Evolutionary conservation across 2,113 vertebrate species (phyloP).

Genomic region (Eleginops maclovinus): DNA sequence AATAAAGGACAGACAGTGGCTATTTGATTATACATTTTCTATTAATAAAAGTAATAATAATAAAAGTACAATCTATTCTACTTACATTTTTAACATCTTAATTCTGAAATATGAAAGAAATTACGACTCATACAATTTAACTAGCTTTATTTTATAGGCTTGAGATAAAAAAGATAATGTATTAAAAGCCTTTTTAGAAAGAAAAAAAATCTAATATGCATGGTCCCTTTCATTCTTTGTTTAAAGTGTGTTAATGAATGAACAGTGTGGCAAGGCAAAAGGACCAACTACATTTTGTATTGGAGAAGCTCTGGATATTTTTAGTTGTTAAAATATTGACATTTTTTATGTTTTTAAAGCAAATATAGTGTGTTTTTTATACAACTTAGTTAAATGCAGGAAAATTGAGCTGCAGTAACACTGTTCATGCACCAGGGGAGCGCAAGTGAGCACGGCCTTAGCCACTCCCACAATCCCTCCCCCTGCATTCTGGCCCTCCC

Average conservation of each 20-base stretch:
- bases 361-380: background rate
- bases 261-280: background rate
- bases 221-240: background rate
- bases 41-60: slow-evolving; percentile 10
- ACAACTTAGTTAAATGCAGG: background rate
- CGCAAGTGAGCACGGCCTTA: slow-evolving; percentile 90
- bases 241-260: slow-evolving; percentile 7
- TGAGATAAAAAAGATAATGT: background rate
- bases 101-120: background rate
- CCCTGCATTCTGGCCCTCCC: slow-evolving; percentile 73
- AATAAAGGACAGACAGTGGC: background rate
- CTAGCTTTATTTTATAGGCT: background rate
- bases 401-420: slow-evolving; percentile 70
- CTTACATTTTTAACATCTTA: background rate
- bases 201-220: background rate
- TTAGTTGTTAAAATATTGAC: background rate
- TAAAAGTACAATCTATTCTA: background rate
- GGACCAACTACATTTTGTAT: background rate
- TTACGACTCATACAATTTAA: background rate
- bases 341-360: slow-evolving; percentile 11
- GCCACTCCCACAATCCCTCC: slow-evolving; percentile 79
- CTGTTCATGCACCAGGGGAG: slow-evolving; percentile 88
- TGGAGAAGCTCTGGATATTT: background rate
- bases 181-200: background rate
- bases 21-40: background rate